Conservation (phyloP, 2,888 invertebrate species). For the Drosophila koepferae region DNA sequence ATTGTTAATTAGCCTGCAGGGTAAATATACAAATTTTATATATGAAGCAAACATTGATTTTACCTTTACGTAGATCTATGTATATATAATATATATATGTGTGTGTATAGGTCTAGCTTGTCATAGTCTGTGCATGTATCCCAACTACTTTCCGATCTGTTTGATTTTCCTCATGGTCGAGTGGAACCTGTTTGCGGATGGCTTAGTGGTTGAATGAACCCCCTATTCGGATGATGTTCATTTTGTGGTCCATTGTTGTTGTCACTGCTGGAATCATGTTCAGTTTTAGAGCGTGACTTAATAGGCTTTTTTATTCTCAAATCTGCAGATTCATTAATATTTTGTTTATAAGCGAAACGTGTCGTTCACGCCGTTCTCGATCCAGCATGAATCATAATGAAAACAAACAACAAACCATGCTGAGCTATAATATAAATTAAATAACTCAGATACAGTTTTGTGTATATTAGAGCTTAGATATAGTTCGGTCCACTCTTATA, state of each 20-base stretch:
- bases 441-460: neutral
- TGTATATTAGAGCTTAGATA: neutral
- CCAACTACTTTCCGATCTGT: slow-evolving; percentile 24
- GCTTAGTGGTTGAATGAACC: slow-evolving; percentile 76
- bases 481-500: neutral
- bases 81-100: neutral
- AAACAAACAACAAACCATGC: neutral
- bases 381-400: slow-evolving; percentile 35
- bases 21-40: slow-evolving; percentile 38
- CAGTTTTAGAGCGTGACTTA: slow-evolving; percentile 51
- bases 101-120: neutral
- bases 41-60: slow-evolving; percentile 30
- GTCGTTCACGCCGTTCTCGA: slow-evolving; percentile 4
- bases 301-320: slow-evolving; percentile 34
- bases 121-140: slow-evolving; percentile 1
- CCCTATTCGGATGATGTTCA: slow-evolving; percentile 33
- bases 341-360: slow-evolving; percentile 21
- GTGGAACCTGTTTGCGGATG: slow-evolving; percentile 66
- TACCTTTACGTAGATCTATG: neutral
- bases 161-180: slow-evolving; percentile 43
- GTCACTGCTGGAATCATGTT: slow-evolving; percentile 65
- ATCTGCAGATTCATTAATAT: slow-evolving; percentile 8
- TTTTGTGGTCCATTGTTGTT: slow-evolving; percentile 55
- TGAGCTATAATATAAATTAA: neutral
- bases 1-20: slow-evolving; percentile 36